Percentiles rank a stretch among this genome's conserved stretches.
Conservation (phyloP, 2,888 invertebrate species). For the Scaptomyza parva region DNA sequence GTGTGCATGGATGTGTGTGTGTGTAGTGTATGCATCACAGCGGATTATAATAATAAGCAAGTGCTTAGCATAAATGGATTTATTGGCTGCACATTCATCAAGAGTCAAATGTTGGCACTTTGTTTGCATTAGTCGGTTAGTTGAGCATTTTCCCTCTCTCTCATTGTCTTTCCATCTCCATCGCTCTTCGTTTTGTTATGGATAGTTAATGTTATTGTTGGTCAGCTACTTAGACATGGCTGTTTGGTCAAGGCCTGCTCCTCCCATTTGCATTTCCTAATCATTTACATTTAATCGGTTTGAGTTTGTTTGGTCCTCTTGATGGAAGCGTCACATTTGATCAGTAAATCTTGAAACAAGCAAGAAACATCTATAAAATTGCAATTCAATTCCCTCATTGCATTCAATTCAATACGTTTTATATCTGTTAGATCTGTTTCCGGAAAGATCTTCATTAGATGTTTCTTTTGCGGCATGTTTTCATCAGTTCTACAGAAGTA, state of each 20-base stretch:
- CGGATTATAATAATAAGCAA: constrained; percentile 80
- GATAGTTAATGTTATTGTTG: constrained; percentile 3
- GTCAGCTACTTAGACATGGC: constrained; percentile 9
- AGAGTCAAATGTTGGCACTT: constrained; percentile 69
- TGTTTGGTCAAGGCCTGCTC: neutral
- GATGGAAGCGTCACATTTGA: neutral
- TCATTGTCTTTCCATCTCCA: neutral
- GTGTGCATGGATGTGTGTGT: constrained; percentile 11
- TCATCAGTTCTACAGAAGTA: neutral
- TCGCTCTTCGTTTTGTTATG: neutral
- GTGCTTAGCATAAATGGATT: constrained; percentile 75
- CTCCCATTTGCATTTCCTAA: neutral
- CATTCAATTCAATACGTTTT: neutral
- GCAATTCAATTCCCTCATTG: neutral
- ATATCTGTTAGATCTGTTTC: neutral
- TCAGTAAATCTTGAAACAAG: neutral
- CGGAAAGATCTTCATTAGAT: neutral
- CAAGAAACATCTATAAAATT: neutral
- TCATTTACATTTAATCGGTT: neutral
- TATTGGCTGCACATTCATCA: constrained; percentile 77
- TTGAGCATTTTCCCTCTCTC: constrained; percentile 30
- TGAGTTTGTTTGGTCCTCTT: neutral
- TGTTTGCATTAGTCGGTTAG: constrained; percentile 56
- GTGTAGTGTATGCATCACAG: constrained; percentile 32
- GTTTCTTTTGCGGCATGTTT: neutral